Base-by-base conservation (phyloP, 2,113 vertebrate species). In the Notothenia rossii region DNA sequence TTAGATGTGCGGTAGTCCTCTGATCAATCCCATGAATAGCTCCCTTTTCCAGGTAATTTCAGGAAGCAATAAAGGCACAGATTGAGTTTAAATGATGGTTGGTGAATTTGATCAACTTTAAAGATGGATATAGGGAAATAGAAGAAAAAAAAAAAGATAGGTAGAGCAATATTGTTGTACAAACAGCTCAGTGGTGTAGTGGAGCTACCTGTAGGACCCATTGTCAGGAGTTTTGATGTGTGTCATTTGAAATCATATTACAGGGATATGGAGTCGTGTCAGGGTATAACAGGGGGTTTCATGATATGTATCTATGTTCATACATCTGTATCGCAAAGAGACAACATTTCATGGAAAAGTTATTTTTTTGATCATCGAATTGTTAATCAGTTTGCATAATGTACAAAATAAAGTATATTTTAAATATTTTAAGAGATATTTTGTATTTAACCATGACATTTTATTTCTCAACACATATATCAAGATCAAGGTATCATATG, bases 331-430 rank as follows among this genome's bases (percentile, higher is more conserved):
- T 84, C 20, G 63, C 88, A 85, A 88, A 93, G 83, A 90, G 80
- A 86, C 54, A 3, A 84, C 92, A 94, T 94, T 94, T 94, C 91
- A 93, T 72, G 17, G 81, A 93, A 86, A 92, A 94, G 92, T 95
- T 95, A 94, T 95, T 91, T 96, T 95, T 94, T 25, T 93, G 93
- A 92, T 92, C 94, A 95, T 95, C 88, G 62, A 91, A 92, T 91
- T 94, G 92, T 93, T 92, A 91, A 91, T 93, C 88, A 86, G 94
- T 94, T 94, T 93, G 89, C 91, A 93, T 94, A 91, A 92, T 96
- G 94, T 95, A 95, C 86, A 95, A 95, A 95, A 95, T 91, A 94
- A 94, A 94, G 89, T 95, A 94, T 95, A 95, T 96, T 95, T 95
- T 94, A 94, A 95, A 92, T 94, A 95, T 95, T 95, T 96, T 94